Conservation (phyloP, 2,888 invertebrate species). For the Andrena minutula region DNA sequence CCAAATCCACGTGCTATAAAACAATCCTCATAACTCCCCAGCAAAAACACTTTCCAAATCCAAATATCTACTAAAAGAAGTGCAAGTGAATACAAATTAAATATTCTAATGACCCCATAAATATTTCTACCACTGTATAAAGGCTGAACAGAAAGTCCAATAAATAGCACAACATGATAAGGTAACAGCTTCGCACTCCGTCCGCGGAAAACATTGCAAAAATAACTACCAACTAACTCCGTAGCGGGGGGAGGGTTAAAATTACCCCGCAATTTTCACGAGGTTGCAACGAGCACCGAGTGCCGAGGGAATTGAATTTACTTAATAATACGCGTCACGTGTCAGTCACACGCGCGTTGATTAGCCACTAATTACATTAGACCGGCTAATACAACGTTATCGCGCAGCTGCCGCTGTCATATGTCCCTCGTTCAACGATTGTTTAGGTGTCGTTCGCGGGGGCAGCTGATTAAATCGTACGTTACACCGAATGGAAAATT, state of each 20-base stretch:
- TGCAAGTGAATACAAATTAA: too few relatives aligned
- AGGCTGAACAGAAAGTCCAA: too few relatives aligned
- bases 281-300: neutral
- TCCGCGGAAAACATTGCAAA: too few relatives aligned
- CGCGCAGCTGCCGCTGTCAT: conserved; percentile 54
- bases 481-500: conserved; percentile 27
- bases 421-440: conserved; percentile 13
- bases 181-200: too few relatives aligned
- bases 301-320: conserved; percentile 13
- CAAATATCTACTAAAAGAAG: too few relatives aligned
- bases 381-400: conserved; percentile 40
- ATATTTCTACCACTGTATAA: too few relatives aligned
- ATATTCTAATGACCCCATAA: too few relatives aligned
- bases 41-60: too few relatives aligned
- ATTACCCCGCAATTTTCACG: conserved; percentile 2
- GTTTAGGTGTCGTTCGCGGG: conserved; percentile 18
- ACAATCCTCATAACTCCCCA: too few relatives aligned
- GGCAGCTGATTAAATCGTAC: conserved; percentile 47
- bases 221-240: too few relatives aligned
- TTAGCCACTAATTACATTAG: conserved; percentile 68
- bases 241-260: neutral
- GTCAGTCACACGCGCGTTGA: conserved; percentile 38
- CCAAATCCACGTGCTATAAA: too few relatives aligned
- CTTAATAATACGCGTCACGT: conserved; percentile 33
- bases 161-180: too few relatives aligned